phyloP scores from a whole-genome alignment of 2,113 vertebrate species.

The Atrichornis clamosus region DNA sequence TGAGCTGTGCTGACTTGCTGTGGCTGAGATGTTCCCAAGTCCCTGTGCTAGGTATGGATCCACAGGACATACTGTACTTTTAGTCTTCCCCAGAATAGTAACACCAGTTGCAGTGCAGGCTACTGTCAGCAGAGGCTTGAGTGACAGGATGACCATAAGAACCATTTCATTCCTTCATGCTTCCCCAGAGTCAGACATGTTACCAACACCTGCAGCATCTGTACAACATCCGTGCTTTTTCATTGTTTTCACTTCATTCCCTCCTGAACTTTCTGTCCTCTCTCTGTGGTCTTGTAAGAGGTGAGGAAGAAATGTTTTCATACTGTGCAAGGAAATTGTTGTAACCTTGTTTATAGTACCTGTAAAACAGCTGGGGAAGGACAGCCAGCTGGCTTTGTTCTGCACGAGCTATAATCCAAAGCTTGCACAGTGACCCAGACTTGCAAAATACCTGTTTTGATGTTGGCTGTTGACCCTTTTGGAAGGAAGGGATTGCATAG shows the following conservation, averaged over 20 bases:
- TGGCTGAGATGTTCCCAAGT: not conserved
- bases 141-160: not conserved
- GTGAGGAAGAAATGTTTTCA: not conserved
- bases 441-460: not conserved
- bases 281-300: not conserved
- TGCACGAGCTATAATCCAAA: not conserved
- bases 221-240: not conserved
- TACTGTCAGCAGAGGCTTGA: not conserved
- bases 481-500: not conserved
- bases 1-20: not conserved
- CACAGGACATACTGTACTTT: not conserved
- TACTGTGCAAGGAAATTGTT: not conserved
- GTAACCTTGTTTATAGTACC: not conserved
- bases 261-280: not conserved
- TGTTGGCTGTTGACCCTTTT: not conserved
- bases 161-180: not conserved
- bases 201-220: not conserved
- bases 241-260: not conserved
- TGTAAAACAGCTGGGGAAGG: not conserved
- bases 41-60: not conserved
- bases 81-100: constrained; percentile 10
- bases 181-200: not conserved
- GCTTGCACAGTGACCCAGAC: not conserved
- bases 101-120: not conserved
- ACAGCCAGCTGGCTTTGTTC: not conserved